phyloP scores from a whole-genome alignment of 2,888 invertebrate species.

The Zhuqinia jingwanae region DNA sequence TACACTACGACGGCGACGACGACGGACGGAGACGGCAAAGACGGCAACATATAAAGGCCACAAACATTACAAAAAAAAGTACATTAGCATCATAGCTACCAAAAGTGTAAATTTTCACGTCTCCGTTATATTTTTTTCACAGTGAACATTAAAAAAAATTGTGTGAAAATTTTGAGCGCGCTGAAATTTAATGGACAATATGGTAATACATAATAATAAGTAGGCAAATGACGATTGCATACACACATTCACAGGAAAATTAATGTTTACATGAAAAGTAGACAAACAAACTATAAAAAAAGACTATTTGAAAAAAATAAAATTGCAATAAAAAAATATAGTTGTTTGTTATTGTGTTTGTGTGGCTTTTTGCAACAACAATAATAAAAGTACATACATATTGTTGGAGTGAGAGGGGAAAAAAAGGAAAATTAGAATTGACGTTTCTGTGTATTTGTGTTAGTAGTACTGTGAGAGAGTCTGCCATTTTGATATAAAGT shows the following conservation, averaged over 20 bases:
- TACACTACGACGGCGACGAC: too few relatives aligned
- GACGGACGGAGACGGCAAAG: too few relatives aligned
- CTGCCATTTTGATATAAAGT: too few relatives aligned
- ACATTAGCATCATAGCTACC: not conserved
- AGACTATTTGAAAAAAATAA: not conserved
- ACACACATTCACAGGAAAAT: too few relatives aligned
- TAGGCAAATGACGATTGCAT: too few relatives aligned
- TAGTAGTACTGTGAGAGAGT: not conserved
- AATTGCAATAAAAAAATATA: not conserved
- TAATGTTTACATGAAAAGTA: too few relatives aligned
- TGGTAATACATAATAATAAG: too few relatives aligned
- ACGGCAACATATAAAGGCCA: not conserved
- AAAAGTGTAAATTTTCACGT: conserved; percentile 4
- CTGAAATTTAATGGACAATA: too few relatives aligned
- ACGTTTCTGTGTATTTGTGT: conserved; percentile 32
- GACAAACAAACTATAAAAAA: not conserved
- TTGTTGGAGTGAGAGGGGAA: not conserved
- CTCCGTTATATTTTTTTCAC: not conserved
- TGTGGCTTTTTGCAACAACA: not conserved
- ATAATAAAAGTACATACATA: not conserved
- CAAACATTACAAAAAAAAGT: not conserved
- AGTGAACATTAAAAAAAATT: not conserved
- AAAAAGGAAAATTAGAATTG: not conserved
- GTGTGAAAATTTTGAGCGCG: too few relatives aligned
- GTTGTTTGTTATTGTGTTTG: not conserved